Base-by-base conservation (phyloP, 2,113 vertebrate species). In the Thoracochromis brauschi region DNA sequence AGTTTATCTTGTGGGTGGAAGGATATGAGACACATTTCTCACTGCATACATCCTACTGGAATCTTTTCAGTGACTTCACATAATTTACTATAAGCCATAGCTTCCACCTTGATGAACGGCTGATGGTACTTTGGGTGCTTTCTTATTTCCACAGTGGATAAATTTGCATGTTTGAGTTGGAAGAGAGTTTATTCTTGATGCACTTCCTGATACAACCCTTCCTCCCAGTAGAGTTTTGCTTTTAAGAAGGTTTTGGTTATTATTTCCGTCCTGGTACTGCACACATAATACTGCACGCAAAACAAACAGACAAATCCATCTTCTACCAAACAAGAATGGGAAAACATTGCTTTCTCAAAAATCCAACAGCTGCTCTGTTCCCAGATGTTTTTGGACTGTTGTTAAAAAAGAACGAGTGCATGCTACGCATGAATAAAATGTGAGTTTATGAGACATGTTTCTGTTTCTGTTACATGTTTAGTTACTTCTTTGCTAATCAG, bases 321-420 rank as follows among this genome's bases (percentile, higher is more conserved):
- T 58, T 58, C 14, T 31, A 58, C 26, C 55, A 31, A 17, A 58
- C 26, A 6, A 58, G 14, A 58, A 31, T 1, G 57, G 2, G 26
- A 58, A 58, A 58, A 9, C 55, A 58, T 17, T 17, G 57, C 57
- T 33, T 60, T 60, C 57, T 63, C 29, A 1, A 63, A 63, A 11
- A 63, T 68, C 63, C 8, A 68, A 21, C 35, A 14, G 35, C 63
- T 68, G 35, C 11, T 40, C 35, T 24, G 11, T n/a, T 68, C 63
- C 11, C 63, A 33, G 63, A 68, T 38, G 35, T 40, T 68, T 68
- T 13, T 21, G 0, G 11, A 2, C 35, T 0, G 63, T 68, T 40
- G 63, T 40, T 68, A 21, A 68, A 40, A 68, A n/a, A 9, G 16
- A 31, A 60, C 0, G 31, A 13, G 10, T 1, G 63, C 35, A 68